Percentiles rank a stretch among this genome's conserved stretches.
Evolutionary conservation across 2,113 vertebrate species (phyloP).

Genomic region (Anarhynchus alexandrinus): DNA sequence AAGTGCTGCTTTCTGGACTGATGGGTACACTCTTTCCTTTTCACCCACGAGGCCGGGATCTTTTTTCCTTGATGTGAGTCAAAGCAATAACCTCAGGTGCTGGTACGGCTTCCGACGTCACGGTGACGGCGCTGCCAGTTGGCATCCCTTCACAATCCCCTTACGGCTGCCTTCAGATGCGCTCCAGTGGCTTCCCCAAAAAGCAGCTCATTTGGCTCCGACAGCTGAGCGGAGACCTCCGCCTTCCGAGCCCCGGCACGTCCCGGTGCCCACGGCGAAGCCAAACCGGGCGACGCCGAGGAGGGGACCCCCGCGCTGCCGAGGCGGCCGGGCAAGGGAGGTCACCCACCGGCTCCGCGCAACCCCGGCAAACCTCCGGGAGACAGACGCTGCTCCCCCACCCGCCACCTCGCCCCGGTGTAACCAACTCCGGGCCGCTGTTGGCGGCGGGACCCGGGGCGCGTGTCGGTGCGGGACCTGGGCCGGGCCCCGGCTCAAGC

Average conservation of each 20-base stretch:
- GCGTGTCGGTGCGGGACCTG: not conserved
- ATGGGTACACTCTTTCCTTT: rapidly evolving
- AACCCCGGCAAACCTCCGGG: not conserved
- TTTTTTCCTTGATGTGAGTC: not conserved
- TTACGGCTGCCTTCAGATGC: not conserved
- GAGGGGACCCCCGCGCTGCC: not conserved
- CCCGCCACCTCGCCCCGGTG: too few relatives aligned
- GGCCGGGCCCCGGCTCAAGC: not conserved
- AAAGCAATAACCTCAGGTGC: not conserved
- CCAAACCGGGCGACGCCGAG: not conserved
- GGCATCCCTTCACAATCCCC: not conserved
- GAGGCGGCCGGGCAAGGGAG: not conserved
- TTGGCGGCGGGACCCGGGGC: too few relatives aligned
- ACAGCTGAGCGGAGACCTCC: not conserved
- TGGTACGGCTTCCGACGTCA: not conserved
- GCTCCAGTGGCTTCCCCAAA: not conserved
- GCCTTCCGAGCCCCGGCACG: not conserved
- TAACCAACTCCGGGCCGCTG: not conserved
- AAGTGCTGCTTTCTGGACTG: not conserved
- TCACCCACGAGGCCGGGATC: not conserved
- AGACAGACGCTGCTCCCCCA: not conserved
- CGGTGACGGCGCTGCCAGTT: too few relatives aligned
- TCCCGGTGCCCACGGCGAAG: not conserved
- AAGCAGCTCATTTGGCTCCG: not conserved
- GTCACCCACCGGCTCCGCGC: not conserved